These are phyloP conservation scores for Creontiades dilutus DNA, from an alignment of 2,888 invertebrate species.

Conservation along the genomic window DNA sequence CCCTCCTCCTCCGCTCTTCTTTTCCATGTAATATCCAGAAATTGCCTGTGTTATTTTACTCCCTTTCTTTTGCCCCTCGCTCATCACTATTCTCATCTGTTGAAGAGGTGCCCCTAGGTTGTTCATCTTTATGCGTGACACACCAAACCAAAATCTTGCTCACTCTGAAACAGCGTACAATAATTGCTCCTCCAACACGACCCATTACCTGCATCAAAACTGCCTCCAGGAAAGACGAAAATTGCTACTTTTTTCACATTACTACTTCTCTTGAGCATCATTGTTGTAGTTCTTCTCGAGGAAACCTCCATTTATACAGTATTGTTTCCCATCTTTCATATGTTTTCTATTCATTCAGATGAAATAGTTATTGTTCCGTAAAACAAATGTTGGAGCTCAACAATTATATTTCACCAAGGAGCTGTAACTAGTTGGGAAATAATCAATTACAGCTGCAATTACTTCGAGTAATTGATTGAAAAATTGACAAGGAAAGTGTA, in stretches of 20 bases:
- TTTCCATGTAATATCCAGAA: constrained; percentile 43
- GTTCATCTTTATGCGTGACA: constrained; percentile 26
- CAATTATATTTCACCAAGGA: too few relatives aligned
- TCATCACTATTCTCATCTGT: background rate
- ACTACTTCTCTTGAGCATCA: background rate
- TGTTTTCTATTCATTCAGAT: background rate
- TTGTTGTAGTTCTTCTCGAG: background rate
- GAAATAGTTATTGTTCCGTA: background rate
- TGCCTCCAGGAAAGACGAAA: background rate
- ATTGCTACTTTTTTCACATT: constrained; percentile 24
- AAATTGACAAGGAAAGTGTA: too few relatives aligned
- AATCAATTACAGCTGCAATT: too few relatives aligned
- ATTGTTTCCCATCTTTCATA: background rate
- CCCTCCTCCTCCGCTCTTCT: background rate
- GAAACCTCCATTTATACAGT: background rate
- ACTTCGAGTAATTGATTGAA: too few relatives aligned
- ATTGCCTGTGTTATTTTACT: constrained; percentile 56
- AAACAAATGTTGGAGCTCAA: background rate
- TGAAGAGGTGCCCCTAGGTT: background rate
- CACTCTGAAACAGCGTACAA: constrained; percentile 35
- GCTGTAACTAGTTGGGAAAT: too few relatives aligned
- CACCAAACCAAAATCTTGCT: constrained; percentile 43
- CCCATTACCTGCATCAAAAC: background rate
- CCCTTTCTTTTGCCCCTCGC: background rate
- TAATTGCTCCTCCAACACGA: background rate